Evolutionary conservation across 2,888 invertebrate species (phyloP).

Genomic region (Epsilonema sp.): DNA sequence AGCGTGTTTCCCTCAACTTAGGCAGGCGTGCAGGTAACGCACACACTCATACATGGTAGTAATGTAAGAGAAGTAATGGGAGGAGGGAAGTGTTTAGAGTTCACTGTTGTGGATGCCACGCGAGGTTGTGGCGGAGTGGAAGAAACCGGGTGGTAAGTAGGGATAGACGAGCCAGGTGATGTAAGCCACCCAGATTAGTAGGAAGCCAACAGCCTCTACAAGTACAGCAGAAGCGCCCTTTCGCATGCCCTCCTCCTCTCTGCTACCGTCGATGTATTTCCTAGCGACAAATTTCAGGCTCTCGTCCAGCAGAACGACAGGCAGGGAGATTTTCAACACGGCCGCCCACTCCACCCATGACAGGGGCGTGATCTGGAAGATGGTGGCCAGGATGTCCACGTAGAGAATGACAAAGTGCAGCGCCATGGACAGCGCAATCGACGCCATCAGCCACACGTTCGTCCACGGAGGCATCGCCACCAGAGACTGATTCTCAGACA

Average conservation of each 20-base stretch:
- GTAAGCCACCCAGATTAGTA: constrained; percentile 14
- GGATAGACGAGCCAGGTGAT: constrained; percentile 21
- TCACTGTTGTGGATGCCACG: no score
- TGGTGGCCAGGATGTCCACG: constrained; percentile 73
- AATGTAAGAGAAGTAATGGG: no score
- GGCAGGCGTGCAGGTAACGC: no score
- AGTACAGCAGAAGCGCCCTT: constrained; percentile 39
- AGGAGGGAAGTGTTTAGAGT: no score
- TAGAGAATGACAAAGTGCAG: constrained; percentile 99
- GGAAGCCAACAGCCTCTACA: not conserved
- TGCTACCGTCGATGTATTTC: constrained; percentile 93
- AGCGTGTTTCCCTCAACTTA: no score
- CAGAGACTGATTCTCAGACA: constrained; percentile 98
- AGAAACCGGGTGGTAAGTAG: constrained; percentile 17
- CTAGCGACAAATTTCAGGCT: constrained; percentile 96
- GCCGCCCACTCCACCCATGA: constrained; percentile 82
- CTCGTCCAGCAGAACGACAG: constrained; percentile 96
- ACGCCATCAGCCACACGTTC: constrained; percentile 93
- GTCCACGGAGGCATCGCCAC: constrained; percentile 97
- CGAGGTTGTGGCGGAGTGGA: no score
- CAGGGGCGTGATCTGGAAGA: constrained; percentile 50
- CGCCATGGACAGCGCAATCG: constrained; percentile 96
- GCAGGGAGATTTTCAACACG: constrained; percentile 98
- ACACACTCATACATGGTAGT: no score
- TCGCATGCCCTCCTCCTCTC: not conserved